Evolutionary conservation across 2,888 invertebrate genomes (phyloP), one percentile per base, ranked within the genome.

Genomic region (Himalopsyche tibetana): DNA sequence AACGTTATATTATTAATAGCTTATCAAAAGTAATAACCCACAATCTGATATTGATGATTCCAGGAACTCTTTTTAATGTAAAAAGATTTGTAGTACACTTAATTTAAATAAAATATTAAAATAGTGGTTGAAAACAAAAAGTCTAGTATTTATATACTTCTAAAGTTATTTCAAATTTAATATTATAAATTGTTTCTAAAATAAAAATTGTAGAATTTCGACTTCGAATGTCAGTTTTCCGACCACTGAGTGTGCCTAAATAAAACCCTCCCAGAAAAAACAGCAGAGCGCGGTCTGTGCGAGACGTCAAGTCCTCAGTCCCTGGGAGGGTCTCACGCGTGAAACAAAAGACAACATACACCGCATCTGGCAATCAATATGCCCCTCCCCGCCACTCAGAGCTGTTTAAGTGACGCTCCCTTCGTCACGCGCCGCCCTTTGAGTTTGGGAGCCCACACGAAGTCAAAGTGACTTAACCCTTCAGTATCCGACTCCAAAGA

Each of bases 321-420:
- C 74, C 74, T 74, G 74, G 36, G 74, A 74, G 74, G 74, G 74
- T 36, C 74, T 74, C 74, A 74, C 74, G 74, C 74, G 74, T 36
- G 74, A 74, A 74, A 74, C 74, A 74, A 74, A 74, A 74, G 74
- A 74, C 74, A 74, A 74, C 74, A 74, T 36, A 74, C 74, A 74
- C 74, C 74, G 74, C 74, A 74, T 74, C 74, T 74, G 74, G 74
- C 74, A 74, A 74, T 74, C 74, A 74, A 74, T 74, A 74, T 74
- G 74, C 74, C 74, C 74, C 74, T 74, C 74, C 74, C 74, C 36
- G 36, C 28, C 74, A 74, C 74, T 74, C 74, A 74, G 42, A 40
- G 74, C 79, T 74, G 84, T 74, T 74, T 80, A 84, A 84, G 84
- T 84, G 84, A 84, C 84, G 84, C 56, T 80, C 55, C 80, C 84